Percentiles rank a stretch among this genome's conserved stretches.
phyloP scores from a whole-genome alignment of 2,888 invertebrate species.

The Hemaris fuciformis region DNA sequence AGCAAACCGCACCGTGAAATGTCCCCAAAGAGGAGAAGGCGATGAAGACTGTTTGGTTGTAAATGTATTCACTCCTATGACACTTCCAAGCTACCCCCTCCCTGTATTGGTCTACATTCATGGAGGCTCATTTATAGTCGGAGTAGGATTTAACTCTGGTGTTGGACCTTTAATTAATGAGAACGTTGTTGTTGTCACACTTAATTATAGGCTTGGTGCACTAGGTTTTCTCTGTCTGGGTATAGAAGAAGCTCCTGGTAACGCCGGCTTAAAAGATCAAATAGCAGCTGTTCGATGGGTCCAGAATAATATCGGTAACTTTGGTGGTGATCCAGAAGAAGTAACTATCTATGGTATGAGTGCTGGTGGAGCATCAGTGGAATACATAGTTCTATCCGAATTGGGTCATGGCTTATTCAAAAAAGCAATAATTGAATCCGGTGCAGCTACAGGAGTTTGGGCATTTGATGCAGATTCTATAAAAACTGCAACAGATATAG shows the following conservation, averaged over 20 bases:
- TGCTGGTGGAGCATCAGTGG: conserved; percentile 45
- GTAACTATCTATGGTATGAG: conserved; percentile 53
- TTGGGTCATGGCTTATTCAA: conserved; percentile 38
- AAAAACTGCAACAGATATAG: conserved; percentile 30
- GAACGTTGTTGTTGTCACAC: conserved; percentile 41
- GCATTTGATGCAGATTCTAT: conserved; percentile 32
- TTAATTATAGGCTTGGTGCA: conserved; percentile 46
- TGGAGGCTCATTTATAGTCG: conserved; percentile 42
- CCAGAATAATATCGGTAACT: conserved; percentile 38
- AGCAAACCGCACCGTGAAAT: conserved; percentile 35
- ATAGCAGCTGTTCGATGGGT: conserved; percentile 45
- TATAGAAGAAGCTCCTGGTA: conserved; percentile 43
- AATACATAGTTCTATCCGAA: conserved; percentile 39
- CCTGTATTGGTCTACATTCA: conserved; percentile 46
- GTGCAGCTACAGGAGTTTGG: conserved; percentile 34
- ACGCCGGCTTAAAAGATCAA: conserved; percentile 49
- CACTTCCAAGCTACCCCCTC: conserved; percentile 17
- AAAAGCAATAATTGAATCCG: conserved; percentile 43
- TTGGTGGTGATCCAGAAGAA: conserved; percentile 45
- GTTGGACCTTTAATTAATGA: conserved; percentile 38
- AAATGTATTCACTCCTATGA: conserved; percentile 41
- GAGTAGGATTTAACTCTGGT: conserved; percentile 38
- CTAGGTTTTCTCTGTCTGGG: conserved; percentile 46
- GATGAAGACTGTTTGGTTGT: conserved; percentile 44
- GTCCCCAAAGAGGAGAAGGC: conserved; percentile 40